Evolutionary conservation across 2,797 vertebrate genomes (phyloP), one percentile per base, ranked within the genome.

Genomic region (Odontamblyopus rebecca): DNA sequence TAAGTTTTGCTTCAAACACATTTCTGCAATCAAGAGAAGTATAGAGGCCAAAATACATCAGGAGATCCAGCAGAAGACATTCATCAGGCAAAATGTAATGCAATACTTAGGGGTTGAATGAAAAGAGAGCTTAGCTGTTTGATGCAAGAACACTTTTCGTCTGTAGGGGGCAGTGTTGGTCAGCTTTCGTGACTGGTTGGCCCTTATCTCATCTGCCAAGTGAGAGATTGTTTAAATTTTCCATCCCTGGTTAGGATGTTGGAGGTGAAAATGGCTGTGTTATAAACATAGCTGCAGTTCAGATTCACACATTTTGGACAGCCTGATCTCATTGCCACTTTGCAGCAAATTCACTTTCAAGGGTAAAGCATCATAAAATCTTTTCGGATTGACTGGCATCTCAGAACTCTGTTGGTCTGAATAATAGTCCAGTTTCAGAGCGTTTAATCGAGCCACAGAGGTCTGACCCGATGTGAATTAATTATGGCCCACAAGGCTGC

Each of bases 101-200:
- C 38, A 64, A 64, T 64, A 26, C 23, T 64, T 64, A 3, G 11
- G 35, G 13, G 13, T 15, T 48, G 44, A 41, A 64, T 26, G n/a
- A 12, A 32, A 61, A 2, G 6, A 18, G 29, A 9, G 1, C 1
- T 48, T 48, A 13, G 13, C 26, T 13, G 57, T 11, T 4, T 86
- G 90, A 82, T 61, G 32, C 30, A 76, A 72, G 2, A 50, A 35
- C 26, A 30, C 4, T 1, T 29, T 11, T 54, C 0, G 2, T 67
- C 91, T 81, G 32, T 78, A 91, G 92, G 86, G 89, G 91, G 86
- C 86, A 91, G 84, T 93, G 85, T 90, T 88, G 68, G 68, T 75
- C 71, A 86, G 71, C 60, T 48, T 69, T 80, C 82, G 4, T 3
- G 0, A 23, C 13, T 19, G 1, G 2, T 23, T 16, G 19, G 4